Conservation (phyloP, 2,113 vertebrate genomes). For the Epinephelus fuscoguttatus region DNA sequence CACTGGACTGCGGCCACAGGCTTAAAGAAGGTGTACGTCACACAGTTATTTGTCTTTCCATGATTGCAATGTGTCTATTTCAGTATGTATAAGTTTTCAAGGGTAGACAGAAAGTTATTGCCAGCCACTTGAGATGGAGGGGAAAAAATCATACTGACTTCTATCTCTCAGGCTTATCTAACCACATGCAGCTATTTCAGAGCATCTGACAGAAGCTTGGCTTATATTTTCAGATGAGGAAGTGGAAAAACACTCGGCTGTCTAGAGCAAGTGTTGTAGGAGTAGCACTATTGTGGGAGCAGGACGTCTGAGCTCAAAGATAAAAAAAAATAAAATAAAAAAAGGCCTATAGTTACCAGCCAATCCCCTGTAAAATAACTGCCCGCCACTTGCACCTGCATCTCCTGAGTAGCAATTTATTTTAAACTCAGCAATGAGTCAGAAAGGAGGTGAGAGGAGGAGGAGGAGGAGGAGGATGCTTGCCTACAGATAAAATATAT, state of each 20-base stretch:
- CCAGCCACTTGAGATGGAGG: neutral
- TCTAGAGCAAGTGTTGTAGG: constrained; percentile 66
- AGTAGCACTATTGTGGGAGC: constrained; percentile 55
- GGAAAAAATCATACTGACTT: neutral
- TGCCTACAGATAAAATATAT: constrained; percentile 51
- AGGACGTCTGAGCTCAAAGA: constrained; percentile 58
- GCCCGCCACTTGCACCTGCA: constrained; percentile 64
- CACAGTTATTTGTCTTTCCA: neutral
- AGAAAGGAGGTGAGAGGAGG: constrained; percentile 59
- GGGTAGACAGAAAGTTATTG: neutral
- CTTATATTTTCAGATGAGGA: constrained; percentile 47
- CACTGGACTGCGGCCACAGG: neutral
- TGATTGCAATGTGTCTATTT: neutral
- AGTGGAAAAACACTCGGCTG: constrained; percentile 48
- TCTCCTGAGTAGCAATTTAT: constrained; percentile 64
- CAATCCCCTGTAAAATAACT: constrained; percentile 48
- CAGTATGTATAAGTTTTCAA: neutral
- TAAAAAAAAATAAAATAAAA: constrained; percentile 10
- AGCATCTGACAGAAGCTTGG: constrained; percentile 29
- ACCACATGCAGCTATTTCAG: constrained; percentile 54
- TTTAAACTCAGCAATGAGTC: constrained; percentile 73
- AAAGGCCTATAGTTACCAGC: constrained; percentile 40
- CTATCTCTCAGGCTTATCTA: constrained; percentile 39
- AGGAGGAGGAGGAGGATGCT: constrained; percentile 44
- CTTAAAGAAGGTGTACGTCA: neutral